Conservation (phyloP, 2,888 invertebrate genomes). For the Andrena hattorfiana region DNA sequence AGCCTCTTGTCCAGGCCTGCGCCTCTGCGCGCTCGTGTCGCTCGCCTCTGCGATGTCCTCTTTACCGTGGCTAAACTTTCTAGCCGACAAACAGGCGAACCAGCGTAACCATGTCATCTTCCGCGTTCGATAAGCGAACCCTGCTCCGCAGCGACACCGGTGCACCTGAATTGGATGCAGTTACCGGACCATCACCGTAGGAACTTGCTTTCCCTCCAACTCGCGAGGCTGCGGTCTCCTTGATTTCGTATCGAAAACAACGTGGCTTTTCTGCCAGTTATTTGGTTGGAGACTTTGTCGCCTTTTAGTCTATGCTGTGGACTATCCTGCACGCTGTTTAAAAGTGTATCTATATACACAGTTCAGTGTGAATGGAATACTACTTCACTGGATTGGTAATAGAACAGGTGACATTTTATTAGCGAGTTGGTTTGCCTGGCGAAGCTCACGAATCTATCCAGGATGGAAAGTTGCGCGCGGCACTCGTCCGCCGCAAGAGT, state of each 20-base stretch:
- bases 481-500: too few relatives aligned
- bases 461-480: too few relatives aligned
- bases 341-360: too few relatives aligned
- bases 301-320: too few relatives aligned
- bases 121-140: constrained; percentile 25
- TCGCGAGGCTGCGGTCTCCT: background rate
- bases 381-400: too few relatives aligned
- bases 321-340: too few relatives aligned
- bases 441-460: too few relatives aligned
- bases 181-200: too few relatives aligned
- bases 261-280: background rate
- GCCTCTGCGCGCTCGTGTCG: background rate
- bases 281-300: background rate
- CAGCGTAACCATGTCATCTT: constrained; percentile 25
- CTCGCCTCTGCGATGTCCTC: background rate
- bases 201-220: too few relatives aligned
- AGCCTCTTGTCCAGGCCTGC: constrained; percentile 20
- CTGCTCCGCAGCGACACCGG: background rate
- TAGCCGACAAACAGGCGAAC: constrained; percentile 16
- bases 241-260: background rate
- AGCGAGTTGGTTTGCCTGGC: too few relatives aligned
- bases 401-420: too few relatives aligned
- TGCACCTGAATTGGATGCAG: background rate
- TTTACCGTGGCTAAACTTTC: constrained; percentile 12
- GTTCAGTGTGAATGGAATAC: too few relatives aligned